A percentile compares a stretch with the other conserved stretches of the same genome.
phyloP scores from a whole-genome alignment of 2,113 vertebrate species.

The Gila orcuttii region DNA sequence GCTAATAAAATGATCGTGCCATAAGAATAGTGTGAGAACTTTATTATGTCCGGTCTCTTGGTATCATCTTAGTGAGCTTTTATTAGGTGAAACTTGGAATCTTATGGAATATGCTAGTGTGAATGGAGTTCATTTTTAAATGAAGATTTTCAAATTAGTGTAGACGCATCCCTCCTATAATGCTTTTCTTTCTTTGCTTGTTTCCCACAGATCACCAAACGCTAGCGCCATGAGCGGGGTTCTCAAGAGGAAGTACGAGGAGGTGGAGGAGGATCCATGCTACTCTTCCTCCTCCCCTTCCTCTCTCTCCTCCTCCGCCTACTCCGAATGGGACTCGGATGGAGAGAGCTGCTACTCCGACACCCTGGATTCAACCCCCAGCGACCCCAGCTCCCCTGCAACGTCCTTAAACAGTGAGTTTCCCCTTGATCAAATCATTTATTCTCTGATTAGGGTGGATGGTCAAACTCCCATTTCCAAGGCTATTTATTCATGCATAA shows the following conservation, averaged over 20 bases:
- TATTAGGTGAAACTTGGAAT: too few relatives aligned
- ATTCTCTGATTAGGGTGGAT: background rate
- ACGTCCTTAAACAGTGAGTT: slow-evolving; percentile 86
- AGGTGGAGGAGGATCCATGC: slow-evolving; percentile 86
- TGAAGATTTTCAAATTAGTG: background rate
- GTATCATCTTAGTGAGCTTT: too few relatives aligned
- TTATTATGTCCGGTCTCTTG: too few relatives aligned
- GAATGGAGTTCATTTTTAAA: too few relatives aligned
- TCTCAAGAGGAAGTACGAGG: slow-evolving; percentile 94
- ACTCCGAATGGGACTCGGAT: slow-evolving; percentile 87
- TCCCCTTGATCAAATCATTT: background rate
- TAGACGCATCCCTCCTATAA: slow-evolving; percentile 11
- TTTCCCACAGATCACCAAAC: slow-evolving; percentile 74
- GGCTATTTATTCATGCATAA: background rate
- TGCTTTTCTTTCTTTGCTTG: slow-evolving; percentile 29
- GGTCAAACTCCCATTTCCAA: background rate
- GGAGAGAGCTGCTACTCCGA: slow-evolving; percentile 84
- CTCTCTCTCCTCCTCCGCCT: slow-evolving; percentile 82
- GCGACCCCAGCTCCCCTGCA: slow-evolving; percentile 74
- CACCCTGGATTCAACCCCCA: slow-evolving; percentile 77
- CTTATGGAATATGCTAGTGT: too few relatives aligned
- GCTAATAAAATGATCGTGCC: too few relatives aligned
- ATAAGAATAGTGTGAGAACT: too few relatives aligned
- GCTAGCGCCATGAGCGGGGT: slow-evolving; percentile 84
- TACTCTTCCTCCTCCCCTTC: slow-evolving; percentile 87